phyloP scores from a whole-genome alignment of 2,888 invertebrate species.

The Bimastos eiseni region DNA sequence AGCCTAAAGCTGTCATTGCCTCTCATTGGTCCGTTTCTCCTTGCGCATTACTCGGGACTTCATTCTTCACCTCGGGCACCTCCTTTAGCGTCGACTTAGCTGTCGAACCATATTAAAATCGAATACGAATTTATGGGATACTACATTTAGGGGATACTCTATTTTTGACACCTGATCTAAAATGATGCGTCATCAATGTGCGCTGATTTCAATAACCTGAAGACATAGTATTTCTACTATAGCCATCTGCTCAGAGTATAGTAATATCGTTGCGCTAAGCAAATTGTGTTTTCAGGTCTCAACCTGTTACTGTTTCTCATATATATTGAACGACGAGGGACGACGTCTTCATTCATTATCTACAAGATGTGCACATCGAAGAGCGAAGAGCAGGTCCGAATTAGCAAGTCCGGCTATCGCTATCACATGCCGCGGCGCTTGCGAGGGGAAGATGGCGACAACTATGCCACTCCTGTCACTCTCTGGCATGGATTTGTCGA shows the following conservation, averaged over 20 bases:
- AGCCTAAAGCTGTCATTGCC: too few species aligned
- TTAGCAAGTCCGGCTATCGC: neutral
- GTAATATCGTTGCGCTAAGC: neutral
- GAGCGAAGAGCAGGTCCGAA: neutral
- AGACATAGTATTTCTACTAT: neutral
- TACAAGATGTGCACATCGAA: neutral
- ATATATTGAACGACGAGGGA: neutral
- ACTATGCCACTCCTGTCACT: neutral
- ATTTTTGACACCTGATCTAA: too few species aligned
- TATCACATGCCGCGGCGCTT: neutral
- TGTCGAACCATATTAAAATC: too few species aligned
- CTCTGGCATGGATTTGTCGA: neutral
- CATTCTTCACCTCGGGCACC: too few species aligned
- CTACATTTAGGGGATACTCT: too few species aligned
- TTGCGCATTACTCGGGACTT: too few species aligned
- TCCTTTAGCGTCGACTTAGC: too few species aligned
- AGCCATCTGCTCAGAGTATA: neutral
- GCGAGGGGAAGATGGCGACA: neutral
- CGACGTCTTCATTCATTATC: neutral
- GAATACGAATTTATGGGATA: too few species aligned
- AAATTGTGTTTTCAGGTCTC: neutral
- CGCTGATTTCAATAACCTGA: neutral
- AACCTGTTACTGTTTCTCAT: neutral
- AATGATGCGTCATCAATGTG: neutral
- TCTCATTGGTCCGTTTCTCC: too few species aligned